Percentiles rank a stretch among this genome's conserved stretches.
Conservation (phyloP, 92 coral and sea anemone genomes). For the Epizoanthus stellaris region DNA sequence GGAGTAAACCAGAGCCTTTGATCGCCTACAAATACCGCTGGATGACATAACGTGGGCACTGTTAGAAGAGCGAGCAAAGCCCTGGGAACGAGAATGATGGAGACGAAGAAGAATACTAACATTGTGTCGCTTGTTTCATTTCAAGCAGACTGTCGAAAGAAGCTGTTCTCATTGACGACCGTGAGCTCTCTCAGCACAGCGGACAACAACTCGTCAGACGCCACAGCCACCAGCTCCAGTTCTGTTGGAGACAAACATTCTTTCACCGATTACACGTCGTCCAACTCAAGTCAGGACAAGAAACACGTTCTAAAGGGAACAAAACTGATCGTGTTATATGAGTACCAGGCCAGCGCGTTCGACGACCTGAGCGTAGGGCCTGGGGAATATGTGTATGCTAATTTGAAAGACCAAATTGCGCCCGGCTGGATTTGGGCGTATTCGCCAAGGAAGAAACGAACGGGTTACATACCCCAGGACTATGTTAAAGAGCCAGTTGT, state of each 20-base stretch:
- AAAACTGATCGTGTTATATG: conserved; percentile 69
- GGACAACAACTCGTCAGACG: conserved; percentile 69
- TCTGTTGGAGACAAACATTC: conserved; percentile 66
- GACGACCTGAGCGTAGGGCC: conserved; percentile 82
- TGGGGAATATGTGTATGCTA: conserved; percentile 89
- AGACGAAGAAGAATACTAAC: background rate
- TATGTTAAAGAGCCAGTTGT: conserved; percentile 86
- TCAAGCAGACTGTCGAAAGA: conserved; percentile 56
- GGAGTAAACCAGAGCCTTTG: no score
- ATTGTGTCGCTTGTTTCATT: background rate
- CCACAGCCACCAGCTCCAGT: conserved; percentile 72
- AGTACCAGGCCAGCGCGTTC: conserved; percentile 80
- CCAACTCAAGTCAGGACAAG: conserved; percentile 69
- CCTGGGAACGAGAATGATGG: no score
- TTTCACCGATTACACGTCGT: conserved; percentile 69
- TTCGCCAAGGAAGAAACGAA: conserved; percentile 78
- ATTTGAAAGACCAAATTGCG: conserved; percentile 86
- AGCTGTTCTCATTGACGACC: conserved; percentile 38
- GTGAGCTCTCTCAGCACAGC: conserved; percentile 31
- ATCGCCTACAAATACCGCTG: no score
- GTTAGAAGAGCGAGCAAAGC: no score
- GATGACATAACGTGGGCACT: no score
- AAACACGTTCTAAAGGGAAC: conserved; percentile 72
- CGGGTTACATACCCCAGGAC: conserved; percentile 86
- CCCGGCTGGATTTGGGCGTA: conserved; percentile 90